phyloP scores from a whole-genome alignment of 2,888 invertebrate genomes.

The Linyphia triangularis region DNA sequence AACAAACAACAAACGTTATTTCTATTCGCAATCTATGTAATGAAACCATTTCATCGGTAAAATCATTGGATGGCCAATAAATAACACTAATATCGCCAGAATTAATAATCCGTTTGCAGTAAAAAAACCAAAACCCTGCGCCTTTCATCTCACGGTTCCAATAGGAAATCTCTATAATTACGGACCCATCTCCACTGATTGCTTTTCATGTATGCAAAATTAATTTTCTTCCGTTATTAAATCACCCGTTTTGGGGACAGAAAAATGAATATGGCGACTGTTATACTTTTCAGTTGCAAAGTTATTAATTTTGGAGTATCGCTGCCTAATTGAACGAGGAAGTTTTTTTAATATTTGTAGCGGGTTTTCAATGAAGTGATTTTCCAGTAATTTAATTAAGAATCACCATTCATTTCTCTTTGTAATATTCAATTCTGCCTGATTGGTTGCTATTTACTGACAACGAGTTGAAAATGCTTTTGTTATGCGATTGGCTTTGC shows the following conservation, averaged over 20 bases:
- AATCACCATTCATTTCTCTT: neutral
- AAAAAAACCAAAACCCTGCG: neutral
- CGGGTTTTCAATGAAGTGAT: conserved; percentile 9
- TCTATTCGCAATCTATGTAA: conserved; percentile 2
- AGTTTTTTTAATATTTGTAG: neutral
- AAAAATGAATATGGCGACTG: neutral
- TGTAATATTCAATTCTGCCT: neutral
- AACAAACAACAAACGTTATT: neutral
- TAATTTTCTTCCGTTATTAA: conserved; percentile 44
- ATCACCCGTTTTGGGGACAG: neutral
- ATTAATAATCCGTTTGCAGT: conserved; percentile 46
- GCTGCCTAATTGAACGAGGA: conserved; percentile 7
- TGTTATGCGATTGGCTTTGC: too few relatives aligned
- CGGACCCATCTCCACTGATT: neutral
- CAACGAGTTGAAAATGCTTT: neutral
- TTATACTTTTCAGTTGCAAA: conserved; percentile 20
- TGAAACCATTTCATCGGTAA: conserved; percentile 11
- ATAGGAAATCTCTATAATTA: conserved; percentile 42
- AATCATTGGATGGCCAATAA: conserved; percentile 6
- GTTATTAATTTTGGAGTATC: conserved; percentile 27
- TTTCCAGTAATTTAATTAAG: conserved; percentile 51
- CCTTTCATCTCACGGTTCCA: neutral
- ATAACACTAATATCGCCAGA: neutral
- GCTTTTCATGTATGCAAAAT: conserved; percentile 45
- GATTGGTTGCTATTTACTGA: neutral